Conservation (phyloP, 2,797 vertebrate species). For the Lepilemur septentrionalis region DNA sequence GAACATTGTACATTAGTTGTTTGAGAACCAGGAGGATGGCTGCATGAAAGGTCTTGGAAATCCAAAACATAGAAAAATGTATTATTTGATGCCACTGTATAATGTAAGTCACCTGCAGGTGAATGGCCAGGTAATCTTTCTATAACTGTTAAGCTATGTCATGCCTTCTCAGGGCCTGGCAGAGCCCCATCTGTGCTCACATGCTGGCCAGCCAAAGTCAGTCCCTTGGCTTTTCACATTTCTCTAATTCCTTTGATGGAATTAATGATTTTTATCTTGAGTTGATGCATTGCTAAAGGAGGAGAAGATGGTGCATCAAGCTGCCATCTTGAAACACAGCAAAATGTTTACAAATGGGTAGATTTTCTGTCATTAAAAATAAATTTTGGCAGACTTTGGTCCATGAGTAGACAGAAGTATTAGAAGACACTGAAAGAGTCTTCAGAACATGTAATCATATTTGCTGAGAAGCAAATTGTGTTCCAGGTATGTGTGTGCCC, state of each 20-base stretch:
- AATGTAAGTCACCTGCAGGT: neutral
- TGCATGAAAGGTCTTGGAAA: neutral
- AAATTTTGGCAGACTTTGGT: neutral
- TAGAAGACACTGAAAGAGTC: neutral
- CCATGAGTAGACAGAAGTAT: neutral
- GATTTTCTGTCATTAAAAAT: neutral
- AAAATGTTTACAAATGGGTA: conserved; percentile 2
- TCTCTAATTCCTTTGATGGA: neutral
- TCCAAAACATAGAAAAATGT: neutral
- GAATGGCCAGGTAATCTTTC: neutral
- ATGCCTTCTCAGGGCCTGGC: neutral
- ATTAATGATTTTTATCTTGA: neutral
- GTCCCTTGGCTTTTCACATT: neutral
- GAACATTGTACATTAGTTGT: neutral
- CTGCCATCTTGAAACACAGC: conserved; percentile 4
- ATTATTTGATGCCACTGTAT: neutral
- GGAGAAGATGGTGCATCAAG: neutral
- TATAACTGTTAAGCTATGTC: neutral
- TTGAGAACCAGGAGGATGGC: neutral
- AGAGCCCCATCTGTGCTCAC: neutral
- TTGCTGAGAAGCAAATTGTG: neutral
- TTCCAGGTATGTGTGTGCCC: neutral
- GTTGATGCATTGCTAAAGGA: neutral
- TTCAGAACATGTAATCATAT: neutral
- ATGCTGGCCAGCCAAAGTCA: neutral